Percentiles rank a stretch among this genome's conserved stretches.
Evolutionary conservation across 2,797 vertebrate species (phyloP).

Genomic region (Xiphophorus birchmanni): DNA sequence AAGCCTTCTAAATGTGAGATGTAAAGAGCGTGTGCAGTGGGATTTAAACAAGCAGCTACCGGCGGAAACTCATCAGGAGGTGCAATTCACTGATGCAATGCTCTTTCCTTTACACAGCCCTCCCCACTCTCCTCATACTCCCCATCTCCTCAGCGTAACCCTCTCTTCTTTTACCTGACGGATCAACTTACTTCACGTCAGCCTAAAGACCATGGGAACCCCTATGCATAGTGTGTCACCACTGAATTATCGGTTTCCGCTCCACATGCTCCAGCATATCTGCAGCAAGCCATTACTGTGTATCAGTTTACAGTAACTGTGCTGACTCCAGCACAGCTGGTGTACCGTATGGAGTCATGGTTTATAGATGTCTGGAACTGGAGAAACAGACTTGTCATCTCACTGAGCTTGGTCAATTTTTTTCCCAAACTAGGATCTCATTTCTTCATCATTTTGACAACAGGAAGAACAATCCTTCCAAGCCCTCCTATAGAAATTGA

Average conservation of each 20-base stretch:
- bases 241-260: conserved; percentile 78
- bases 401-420: conserved; percentile 56
- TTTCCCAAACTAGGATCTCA: conserved; percentile 47
- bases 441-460: conserved; percentile 42
- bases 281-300: conserved; percentile 73
- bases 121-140: conserved; percentile 11
- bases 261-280: conserved; percentile 73
- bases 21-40: conserved; percentile 33
- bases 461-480: conserved; percentile 17
- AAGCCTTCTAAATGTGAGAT: conserved; percentile 59
- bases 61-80: conserved; percentile 66
- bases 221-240: conserved; percentile 69
- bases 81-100: conserved; percentile 62
- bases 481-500: conserved; percentile 26
- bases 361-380: conserved; percentile 68
- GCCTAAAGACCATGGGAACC: conserved; percentile 73
- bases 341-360: conserved; percentile 62
- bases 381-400: conserved; percentile 68
- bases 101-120: conserved; percentile 48
- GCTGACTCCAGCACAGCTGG: conserved; percentile 73
- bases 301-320: conserved; percentile 74
- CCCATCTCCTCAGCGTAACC: conserved; percentile 22
- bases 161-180: conserved; percentile 61
- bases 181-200: conserved; percentile 73
- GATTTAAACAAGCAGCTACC: conserved; percentile 67